Base-by-base conservation (phyloP, 2,888 invertebrate genomes). In the Chironomus riparius region DNA sequence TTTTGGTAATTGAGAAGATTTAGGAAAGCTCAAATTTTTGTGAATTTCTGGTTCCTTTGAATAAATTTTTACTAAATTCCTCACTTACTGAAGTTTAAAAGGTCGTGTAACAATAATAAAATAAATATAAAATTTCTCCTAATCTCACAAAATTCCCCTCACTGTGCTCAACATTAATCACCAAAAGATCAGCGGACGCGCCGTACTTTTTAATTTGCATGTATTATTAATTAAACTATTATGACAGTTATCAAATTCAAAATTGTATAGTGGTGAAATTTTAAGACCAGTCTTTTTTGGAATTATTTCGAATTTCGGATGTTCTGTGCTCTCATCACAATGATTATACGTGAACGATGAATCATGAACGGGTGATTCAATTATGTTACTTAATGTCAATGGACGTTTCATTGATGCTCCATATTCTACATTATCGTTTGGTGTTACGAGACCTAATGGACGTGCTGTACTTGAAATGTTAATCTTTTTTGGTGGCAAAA, bases 241-340 rank as follows among this genome's bases (percentile, higher is more conserved):
- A 21, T 72, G 61, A 47, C 48, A 62, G 48, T 83, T 82, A 61
- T 80, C 81, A 77, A 81, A 83, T 71, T 81, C 81, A 77, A 83
- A 80, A 62, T 77, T 77, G 77, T 79, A 79, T 72, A 85, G 79
- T 3, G 87, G 87, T 73, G 87, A 86, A 77, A 87, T 86, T 80
- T 86, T 86, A 7, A 87, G 81, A 61, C 87, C 87, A 77, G 85
- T 86, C 80, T 86, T 86, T 78, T 86, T 84, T 56, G 87, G 86
- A 70, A 87, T 85, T 69, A 87, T 86, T 80, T 85, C 84, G 73
- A 85, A 85, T 75, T 84, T 83, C 3, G 85, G 83, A 78, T 84
- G 84, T 24, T 77, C 79, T 22, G 78, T 80, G 48, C 38, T 68
- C 68, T 74, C 74, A 24, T 74, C 74, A 48, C 38, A 38, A 38